These are phyloP conservation scores for Chaetophractus vellerosus DNA, from an alignment of 2,797 vertebrate genomes.

Conservation along the genomic window DNA sequence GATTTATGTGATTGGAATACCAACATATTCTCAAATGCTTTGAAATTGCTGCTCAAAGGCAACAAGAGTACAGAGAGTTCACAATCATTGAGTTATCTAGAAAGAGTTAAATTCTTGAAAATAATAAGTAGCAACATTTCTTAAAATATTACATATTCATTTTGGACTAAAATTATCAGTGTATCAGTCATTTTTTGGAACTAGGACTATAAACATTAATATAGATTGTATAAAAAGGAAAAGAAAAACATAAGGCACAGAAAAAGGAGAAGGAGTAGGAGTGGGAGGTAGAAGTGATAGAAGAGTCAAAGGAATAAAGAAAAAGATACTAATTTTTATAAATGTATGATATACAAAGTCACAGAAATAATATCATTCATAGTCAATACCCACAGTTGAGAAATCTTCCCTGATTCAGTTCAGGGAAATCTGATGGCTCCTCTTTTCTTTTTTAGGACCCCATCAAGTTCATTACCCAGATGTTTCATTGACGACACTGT, in stretches of 20 bases:
- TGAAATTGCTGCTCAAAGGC: background rate
- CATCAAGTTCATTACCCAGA: background rate
- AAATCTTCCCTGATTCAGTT: background rate
- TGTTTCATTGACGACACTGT: background rate
- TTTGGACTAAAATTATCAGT: slow-evolving; percentile 5
- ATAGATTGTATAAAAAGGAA: background rate
- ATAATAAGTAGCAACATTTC: background rate
- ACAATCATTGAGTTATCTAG: background rate
- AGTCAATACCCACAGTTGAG: background rate
- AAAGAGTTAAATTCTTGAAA: background rate
- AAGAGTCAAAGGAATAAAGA: background rate
- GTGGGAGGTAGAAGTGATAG: background rate
- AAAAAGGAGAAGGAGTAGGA: fast-evolving
- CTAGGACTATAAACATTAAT: background rate
- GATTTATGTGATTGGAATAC: slow-evolving; percentile 69
- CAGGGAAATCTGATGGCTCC: background rate
- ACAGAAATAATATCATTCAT: background rate
- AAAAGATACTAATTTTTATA: background rate
- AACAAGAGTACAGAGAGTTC: background rate
- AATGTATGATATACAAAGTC: background rate
- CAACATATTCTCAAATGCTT: background rate
- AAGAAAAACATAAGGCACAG: background rate
- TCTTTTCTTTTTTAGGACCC: background rate
- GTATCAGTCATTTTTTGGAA: background rate
- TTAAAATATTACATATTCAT: background rate